Evolutionary conservation across 2,888 invertebrate genomes (phyloP).

Genomic region (Mesochorus sp.): DNA sequence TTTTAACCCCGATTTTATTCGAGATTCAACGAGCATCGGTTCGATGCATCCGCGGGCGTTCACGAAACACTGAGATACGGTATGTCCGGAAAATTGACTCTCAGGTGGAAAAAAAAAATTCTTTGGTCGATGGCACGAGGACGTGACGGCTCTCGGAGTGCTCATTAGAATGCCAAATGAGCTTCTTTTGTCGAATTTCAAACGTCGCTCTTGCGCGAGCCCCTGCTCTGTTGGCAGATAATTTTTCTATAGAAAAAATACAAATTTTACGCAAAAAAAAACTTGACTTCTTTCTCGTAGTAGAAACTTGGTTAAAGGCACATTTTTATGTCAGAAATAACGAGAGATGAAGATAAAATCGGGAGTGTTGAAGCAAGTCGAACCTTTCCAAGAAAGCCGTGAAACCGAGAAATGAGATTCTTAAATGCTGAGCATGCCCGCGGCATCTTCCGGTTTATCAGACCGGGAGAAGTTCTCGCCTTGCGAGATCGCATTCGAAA

Average conservation of each 20-base stretch:
- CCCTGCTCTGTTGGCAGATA: too few species aligned
- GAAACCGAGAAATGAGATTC: slow-evolving; percentile 29
- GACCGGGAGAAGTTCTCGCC: slow-evolving; percentile 36
- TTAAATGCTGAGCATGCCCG: slow-evolving; percentile 46
- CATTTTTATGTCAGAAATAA: slow-evolving; percentile 26
- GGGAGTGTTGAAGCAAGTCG: slow-evolving; percentile 29
- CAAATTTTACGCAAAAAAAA: too few species aligned
- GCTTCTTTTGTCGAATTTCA: slow-evolving; percentile 25
- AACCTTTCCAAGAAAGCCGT: slow-evolving; percentile 37
- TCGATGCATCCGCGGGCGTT: neutral
- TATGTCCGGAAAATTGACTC: slow-evolving; percentile 18
- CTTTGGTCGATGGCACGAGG: neutral
- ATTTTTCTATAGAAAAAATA: too few species aligned
- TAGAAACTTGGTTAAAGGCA: neutral
- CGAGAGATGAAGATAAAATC: too few species aligned
- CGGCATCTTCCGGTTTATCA: slow-evolving; percentile 54
- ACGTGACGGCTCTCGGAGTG: slow-evolving; percentile 39
- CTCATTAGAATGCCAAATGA: slow-evolving; percentile 53
- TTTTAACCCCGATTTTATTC: neutral
- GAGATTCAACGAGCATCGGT: neutral
- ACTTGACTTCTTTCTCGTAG: too few species aligned
- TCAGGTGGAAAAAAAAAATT: neutral
- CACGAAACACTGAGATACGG: slow-evolving; percentile 20
- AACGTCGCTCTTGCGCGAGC: neutral
- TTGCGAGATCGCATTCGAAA: slow-evolving; percentile 52